Percentiles rank a stretch among this genome's conserved stretches.
phyloP scores from a whole-genome alignment of 2,113 vertebrate species.

The Tetrax tetrax region DNA sequence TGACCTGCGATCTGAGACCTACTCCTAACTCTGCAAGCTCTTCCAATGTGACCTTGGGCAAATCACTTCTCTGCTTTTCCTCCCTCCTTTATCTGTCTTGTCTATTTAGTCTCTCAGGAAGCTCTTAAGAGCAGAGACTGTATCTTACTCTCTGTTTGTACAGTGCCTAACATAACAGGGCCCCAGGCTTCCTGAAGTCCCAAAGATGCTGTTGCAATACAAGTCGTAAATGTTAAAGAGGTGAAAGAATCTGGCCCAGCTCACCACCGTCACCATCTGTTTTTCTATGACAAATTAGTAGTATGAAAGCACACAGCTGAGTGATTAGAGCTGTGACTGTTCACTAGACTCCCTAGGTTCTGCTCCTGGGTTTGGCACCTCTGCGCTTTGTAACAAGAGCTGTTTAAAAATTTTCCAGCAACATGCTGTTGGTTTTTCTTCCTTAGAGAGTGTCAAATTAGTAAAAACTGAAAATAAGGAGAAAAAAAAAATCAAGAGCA shows the following conservation, averaged over 20 bases:
- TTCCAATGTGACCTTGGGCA: conserved; percentile 14
- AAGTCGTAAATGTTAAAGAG: conserved; percentile 40
- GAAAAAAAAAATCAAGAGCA: neutral
- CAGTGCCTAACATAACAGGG: neutral
- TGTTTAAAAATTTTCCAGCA: conserved; percentile 38
- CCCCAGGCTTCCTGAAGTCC: conserved; percentile 46
- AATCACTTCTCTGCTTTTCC: conserved; percentile 5
- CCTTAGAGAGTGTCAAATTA: conserved; percentile 32
- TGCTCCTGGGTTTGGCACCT: neutral
- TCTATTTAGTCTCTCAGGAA: conserved; percentile 46
- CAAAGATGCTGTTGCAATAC: conserved; percentile 51
- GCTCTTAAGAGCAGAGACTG: neutral
- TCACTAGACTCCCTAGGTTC: neutral
- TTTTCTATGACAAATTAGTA: conserved; percentile 51
- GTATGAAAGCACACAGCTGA: neutral
- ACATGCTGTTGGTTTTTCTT: conserved; percentile 5
- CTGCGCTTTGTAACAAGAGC: neutral
- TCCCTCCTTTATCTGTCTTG: conserved; percentile 32
- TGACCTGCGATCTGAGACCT: neutral
- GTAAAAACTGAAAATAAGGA: conserved; percentile 21
- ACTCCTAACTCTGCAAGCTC: neutral
- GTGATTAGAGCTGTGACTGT: conserved; percentile 29
- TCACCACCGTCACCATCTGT: conserved; percentile 20
- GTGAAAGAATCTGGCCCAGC: conserved; percentile 28
- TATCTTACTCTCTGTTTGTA: conserved; percentile 41